A percentile compares a stretch with the other conserved stretches of the same genome.
Evolutionary conservation across 2,888 invertebrate genomes (phyloP).

Genomic region (Drosophila stalkeri): DNA sequence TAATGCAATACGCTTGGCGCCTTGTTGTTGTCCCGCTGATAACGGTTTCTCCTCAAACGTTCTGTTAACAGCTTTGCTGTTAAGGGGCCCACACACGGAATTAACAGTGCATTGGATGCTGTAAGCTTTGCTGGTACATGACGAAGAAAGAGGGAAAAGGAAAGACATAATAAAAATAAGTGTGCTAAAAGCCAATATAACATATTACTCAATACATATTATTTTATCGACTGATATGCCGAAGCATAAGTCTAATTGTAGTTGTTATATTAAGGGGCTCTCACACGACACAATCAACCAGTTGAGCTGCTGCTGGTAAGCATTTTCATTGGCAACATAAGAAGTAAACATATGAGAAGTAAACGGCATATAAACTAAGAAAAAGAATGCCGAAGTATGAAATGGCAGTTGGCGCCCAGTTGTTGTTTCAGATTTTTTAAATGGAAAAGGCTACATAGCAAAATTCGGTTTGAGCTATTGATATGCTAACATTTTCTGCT

Average conservation of each 20-base stretch:
- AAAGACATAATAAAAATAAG: too few species aligned
- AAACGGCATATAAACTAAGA: background rate
- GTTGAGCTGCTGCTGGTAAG: background rate
- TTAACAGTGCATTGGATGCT: background rate
- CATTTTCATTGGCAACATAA: background rate
- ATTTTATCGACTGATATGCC: background rate
- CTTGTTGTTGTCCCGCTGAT: constrained; percentile 58
- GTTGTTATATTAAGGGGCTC: constrained; percentile 1
- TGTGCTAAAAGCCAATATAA: too few species aligned
- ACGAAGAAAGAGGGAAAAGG: too few species aligned
- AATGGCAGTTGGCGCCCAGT: background rate
- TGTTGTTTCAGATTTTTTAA: background rate
- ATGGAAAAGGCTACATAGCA: background rate
- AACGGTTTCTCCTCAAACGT: constrained; percentile 59
- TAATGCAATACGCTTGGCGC: constrained; percentile 26
- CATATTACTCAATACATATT: background rate
- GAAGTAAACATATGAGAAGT: background rate
- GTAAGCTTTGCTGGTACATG: background rate
- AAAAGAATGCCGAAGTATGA: background rate
- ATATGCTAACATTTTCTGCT: too few species aligned
- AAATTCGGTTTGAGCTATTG: background rate
- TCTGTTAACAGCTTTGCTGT: constrained; percentile 19
- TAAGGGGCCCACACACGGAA: constrained; percentile 19
- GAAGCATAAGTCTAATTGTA: background rate
- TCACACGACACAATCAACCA: constrained; percentile 3